These are phyloP conservation scores for roundworm (Caenorhabditis elegans) DNA, from an alignment of 1,140 invertebrate genomes.

Conservation along the genomic window DNA sequence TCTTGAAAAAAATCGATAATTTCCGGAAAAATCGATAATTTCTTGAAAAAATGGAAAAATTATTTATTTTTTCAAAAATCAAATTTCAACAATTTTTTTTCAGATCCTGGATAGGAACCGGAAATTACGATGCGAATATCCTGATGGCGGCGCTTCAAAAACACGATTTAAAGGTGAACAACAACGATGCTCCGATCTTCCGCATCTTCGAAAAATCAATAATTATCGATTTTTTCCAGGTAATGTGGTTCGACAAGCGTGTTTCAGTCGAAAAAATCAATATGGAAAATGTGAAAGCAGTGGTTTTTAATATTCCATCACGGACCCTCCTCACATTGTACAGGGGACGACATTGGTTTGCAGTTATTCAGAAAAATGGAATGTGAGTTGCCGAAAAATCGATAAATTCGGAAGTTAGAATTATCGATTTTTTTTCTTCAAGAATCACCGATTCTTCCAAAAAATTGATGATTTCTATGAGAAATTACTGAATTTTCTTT, in stretches of 20 bases:
- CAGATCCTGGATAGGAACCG: slow-evolving; percentile 13
- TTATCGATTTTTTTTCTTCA: too few relatives aligned
- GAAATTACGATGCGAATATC: slow-evolving; percentile 4
- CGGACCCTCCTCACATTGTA: not conserved
- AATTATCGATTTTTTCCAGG: not conserved
- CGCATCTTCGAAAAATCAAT: not conserved
- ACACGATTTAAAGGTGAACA: not conserved
- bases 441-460: too few relatives aligned
- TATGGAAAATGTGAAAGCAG: not conserved
- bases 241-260: slow-evolving; percentile 6
- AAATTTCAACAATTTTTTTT: not conserved
- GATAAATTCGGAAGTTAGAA: too few relatives aligned
- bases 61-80: too few relatives aligned
- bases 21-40: too few relatives aligned
- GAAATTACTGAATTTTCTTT: too few relatives aligned
- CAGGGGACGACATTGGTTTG: slow-evolving; percentile 7
- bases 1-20: too few relatives aligned
- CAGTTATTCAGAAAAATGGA: not conserved
- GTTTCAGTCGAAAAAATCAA: not conserved
- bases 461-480: too few relatives aligned
- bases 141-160: not conserved
- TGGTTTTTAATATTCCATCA: not conserved
- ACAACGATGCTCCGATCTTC: not conserved
- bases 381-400: not conserved
- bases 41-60: too few relatives aligned